A percentile compares a stretch with the other conserved stretches of the same genome.
phyloP scores from a whole-genome alignment of 1,140 invertebrate genomes.

The Atta texana region DNA sequence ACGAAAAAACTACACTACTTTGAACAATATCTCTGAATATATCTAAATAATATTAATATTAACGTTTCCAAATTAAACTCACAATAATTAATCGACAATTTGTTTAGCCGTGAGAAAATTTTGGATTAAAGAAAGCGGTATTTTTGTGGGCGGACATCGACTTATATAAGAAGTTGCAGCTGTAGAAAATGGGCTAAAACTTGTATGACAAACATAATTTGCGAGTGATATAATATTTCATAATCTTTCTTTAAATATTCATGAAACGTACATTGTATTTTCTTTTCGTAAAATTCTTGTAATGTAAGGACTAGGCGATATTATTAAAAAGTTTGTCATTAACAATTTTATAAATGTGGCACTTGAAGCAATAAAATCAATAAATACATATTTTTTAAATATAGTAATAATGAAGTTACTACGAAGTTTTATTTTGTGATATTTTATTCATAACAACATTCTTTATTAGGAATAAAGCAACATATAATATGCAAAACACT shows the following conservation, averaged over 20 bases:
- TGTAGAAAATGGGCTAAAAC: neutral
- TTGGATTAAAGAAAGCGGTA: conserved; percentile 19
- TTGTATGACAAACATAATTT: conserved; percentile 37
- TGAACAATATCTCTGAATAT: too few relatives aligned
- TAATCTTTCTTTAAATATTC: neutral
- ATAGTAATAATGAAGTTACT: neutral
- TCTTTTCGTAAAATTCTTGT: neutral
- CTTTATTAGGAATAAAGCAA: neutral
- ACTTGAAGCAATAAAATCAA: neutral
- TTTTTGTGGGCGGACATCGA: conserved; percentile 7
- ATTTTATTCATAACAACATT: neutral
- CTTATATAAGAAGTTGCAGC: conserved; percentile 7
- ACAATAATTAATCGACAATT: neutral
- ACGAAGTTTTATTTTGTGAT: neutral
- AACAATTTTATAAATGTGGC: neutral
- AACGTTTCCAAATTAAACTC: neutral
- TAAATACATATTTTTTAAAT: too few relatives aligned
- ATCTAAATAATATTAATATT: neutral
- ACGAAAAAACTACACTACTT: neutral
- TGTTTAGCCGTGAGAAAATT: neutral
- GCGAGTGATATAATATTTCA: neutral
- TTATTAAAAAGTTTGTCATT: conserved; percentile 1
- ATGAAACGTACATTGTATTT: neutral
- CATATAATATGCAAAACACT: neutral
- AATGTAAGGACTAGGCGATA: neutral